Evolutionary conservation across 30 jellyfish, hydroid and myxozoan genomes (phyloP).

Genomic region (Haliclystus octoradiatus): DNA sequence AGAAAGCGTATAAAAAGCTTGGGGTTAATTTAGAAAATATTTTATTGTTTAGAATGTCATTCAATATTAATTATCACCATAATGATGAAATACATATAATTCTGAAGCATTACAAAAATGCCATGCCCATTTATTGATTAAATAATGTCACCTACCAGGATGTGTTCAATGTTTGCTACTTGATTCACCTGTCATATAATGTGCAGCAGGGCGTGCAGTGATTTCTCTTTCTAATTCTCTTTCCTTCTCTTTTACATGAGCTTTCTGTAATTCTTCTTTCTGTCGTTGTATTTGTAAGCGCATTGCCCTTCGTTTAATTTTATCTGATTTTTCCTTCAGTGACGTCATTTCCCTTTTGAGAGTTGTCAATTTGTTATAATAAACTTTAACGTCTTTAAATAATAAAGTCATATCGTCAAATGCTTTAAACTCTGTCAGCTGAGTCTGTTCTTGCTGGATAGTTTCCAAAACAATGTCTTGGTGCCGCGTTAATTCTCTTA

Average conservation of each 20-base stretch:
- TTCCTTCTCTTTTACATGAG: slow-evolving; percentile 38
- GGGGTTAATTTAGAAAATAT: too few species aligned
- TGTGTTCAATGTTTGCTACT: too few species aligned
- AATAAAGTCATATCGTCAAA: slow-evolving; percentile 26
- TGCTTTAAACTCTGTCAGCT: slow-evolving; percentile 26
- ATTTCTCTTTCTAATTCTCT: slow-evolving; percentile 39
- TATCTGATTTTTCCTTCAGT: slow-evolving; percentile 27
- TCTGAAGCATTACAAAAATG: too few species aligned
- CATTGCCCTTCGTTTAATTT: slow-evolving; percentile 25
- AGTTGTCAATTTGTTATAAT: slow-evolving; percentile 22
- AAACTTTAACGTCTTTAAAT: slow-evolving; percentile 19
- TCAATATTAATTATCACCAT: too few species aligned
- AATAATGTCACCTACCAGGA: too few species aligned
- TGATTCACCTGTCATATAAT: too few species aligned
- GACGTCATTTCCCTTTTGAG: slow-evolving; percentile 31
- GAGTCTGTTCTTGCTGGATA: slow-evolving; percentile 44
- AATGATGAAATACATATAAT: too few species aligned
- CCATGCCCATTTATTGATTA: too few species aligned
- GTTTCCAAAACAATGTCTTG: slow-evolving; percentile 48
- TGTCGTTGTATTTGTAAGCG: slow-evolving; percentile 21
- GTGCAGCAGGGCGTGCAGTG: slow-evolving; percentile 67
- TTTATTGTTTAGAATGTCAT: too few species aligned
- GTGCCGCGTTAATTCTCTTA: slow-evolving; percentile 29
- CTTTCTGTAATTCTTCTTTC: slow-evolving; percentile 36
- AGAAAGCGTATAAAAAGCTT: too few species aligned